Base-by-base conservation (phyloP, 35 echinoderm and acorn worm genomes). In the Amphiura filiformis region DNA sequence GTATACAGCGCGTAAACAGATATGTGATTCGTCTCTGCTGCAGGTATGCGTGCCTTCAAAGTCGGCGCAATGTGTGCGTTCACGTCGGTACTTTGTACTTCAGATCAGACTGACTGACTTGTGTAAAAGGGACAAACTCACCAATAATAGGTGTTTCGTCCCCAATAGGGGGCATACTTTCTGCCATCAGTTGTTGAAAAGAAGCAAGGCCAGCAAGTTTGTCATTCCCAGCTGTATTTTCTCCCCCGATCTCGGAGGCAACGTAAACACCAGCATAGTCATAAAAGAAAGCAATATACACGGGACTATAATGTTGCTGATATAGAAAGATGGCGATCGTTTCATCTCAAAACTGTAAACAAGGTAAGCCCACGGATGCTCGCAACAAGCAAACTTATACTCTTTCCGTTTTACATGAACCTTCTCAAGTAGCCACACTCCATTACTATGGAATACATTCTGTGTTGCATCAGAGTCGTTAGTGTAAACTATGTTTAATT, bases 131-230 rank as follows among this genome's bases (percentile, higher is more conserved):
- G 5, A 47, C 28, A 70, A 32, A 84, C 89, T 92, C 76, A 98
- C 96, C 90, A n/a, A 98, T 37, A 15, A 94, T 78, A 3, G 96
- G 96, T 20, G 89, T 92, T 32, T 88, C 87, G 39, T 98, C 96
- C 13, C 88, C 90, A n/a, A 89, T 78, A 0, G 92, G 96, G 0
- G 96, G 92, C 87, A 98, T 92, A 18, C 65, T 91, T 61, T 94
- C 92, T 5, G 89, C 86, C 3, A 98, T 91, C 14, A 98, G 78
- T 76, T 98, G 96, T 75, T 98, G 96, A 83, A 98, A 98, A 98
- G 79, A 34, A 98, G 86, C 1, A 94, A 76, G 20, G 92, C 96
- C 37, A 98, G 79, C 7, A 98, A 86, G 38, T 98, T 98, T 1
- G 96, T 89, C 36, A 98, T 94, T 26, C 89, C 90, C 0, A 98